Evolutionary conservation across 2,113 vertebrate species (phyloP).

Genomic region (Cavia aperea): DNA sequence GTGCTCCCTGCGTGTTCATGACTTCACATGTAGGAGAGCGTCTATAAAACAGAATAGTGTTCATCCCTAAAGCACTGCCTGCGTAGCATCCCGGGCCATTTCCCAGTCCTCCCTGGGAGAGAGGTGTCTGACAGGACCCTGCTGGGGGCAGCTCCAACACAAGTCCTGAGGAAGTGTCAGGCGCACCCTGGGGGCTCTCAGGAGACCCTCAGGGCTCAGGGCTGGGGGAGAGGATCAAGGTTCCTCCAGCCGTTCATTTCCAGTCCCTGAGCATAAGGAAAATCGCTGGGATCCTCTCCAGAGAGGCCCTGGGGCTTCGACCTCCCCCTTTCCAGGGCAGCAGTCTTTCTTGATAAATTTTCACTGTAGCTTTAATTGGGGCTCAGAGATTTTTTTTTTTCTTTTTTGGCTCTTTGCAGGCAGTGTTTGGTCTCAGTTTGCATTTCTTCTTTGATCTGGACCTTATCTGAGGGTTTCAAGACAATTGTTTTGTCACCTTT

Average conservation of each 20-base stretch:
- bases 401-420: background rate
- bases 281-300: background rate
- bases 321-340: background rate
- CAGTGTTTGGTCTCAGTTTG: slow-evolving; percentile 34
- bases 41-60: background rate
- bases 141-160: background rate
- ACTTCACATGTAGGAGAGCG: background rate
- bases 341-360: background rate
- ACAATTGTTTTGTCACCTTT: background rate
- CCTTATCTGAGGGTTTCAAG: slow-evolving; percentile 15
- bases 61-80: background rate
- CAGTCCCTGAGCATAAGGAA: background rate
- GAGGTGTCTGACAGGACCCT: background rate
- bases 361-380: background rate
- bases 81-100: fast-evolving
- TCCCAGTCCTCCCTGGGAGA: background rate
- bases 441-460: slow-evolving; percentile 42
- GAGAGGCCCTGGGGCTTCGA: background rate
- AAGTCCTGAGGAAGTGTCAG: background rate
- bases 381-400: background rate
- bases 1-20: background rate
- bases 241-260: background rate
- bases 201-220: background rate
- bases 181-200: background rate
- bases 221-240: background rate